Conservation (phyloP, 2,113 vertebrate genomes). For the Holacanthus passer region DNA sequence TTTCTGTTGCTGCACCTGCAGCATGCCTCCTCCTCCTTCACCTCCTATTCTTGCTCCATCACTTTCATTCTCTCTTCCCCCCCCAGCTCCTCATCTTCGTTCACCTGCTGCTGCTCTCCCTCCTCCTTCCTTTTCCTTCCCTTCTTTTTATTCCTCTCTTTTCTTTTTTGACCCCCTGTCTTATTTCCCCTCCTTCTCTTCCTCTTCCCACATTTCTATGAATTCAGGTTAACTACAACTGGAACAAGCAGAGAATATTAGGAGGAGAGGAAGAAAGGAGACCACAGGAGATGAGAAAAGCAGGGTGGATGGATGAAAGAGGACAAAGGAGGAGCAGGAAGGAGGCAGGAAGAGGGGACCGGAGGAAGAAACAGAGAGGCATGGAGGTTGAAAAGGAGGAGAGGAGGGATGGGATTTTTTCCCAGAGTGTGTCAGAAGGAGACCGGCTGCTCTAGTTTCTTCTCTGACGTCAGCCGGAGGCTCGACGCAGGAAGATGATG, state of each 20-base stretch:
- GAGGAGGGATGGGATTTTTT: not conserved
- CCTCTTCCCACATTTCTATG: not conserved
- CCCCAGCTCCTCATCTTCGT: no score
- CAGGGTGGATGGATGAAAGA: not conserved
- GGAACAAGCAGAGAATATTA: not conserved
- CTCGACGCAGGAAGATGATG: constrained; percentile 9
- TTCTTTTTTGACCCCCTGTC: not conserved
- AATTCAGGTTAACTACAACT: not conserved
- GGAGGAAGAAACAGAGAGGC: no score
- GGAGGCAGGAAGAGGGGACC: not conserved
- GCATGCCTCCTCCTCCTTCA: constrained; percentile 2
- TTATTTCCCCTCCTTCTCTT: not conserved
- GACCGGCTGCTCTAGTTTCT: constrained; percentile 29
- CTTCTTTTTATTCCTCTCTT: not conserved
- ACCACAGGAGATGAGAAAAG: not conserved
- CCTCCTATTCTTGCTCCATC: not conserved
- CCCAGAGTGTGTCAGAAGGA: not conserved
- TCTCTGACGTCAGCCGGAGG: constrained; percentile 5
- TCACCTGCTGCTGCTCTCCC: no score
- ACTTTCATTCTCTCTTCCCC: no score
- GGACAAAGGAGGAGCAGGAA: not conserved
- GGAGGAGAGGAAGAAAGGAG: not conserved
- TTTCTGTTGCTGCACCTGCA: constrained; percentile 55
- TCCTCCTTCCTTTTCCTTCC: not conserved
- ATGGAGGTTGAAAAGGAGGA: not conserved